Percentiles rank a stretch among this genome's conserved stretches.
Conservation (phyloP, 2,113 vertebrate genomes). For the Varanus komodoensis region DNA sequence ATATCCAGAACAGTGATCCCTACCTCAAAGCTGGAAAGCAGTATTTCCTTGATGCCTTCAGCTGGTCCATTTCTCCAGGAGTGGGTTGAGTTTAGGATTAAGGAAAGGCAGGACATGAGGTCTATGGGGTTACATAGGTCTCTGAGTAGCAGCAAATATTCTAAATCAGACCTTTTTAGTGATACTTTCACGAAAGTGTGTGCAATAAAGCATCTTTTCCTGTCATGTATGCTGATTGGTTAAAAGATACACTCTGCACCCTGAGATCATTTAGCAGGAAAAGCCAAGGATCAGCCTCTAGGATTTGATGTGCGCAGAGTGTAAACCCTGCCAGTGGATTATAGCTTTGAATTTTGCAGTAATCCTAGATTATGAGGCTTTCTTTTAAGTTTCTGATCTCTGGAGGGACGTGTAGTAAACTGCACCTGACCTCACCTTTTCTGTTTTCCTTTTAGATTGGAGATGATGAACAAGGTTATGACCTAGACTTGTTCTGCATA, state of each 20-base stretch:
- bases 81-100: not conserved
- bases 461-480: conserved; percentile 95
- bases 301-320: too few species aligned
- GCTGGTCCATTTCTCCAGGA: not conserved
- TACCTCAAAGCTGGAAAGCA: not conserved
- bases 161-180: not conserved
- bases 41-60: not conserved
- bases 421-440: conserved; percentile 39
- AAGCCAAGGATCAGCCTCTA: not conserved
- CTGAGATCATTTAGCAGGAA: not conserved
- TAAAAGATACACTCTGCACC: not conserved
- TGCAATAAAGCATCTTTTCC: not conserved
- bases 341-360: not conserved
- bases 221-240: not conserved
- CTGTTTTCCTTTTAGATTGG: conserved; percentile 86
- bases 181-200: not conserved
- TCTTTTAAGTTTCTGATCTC: conserved; percentile 1
- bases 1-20: not conserved
- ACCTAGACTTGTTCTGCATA: conserved; percentile 97
- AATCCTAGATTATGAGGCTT: not conserved
- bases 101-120: not conserved
- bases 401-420: conserved; percentile 22
- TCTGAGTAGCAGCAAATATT: not conserved
- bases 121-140: not conserved
- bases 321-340: not conserved